Conservation (phyloP, 2,797 vertebrate genomes). For the Semaprochilodus insignis region DNA sequence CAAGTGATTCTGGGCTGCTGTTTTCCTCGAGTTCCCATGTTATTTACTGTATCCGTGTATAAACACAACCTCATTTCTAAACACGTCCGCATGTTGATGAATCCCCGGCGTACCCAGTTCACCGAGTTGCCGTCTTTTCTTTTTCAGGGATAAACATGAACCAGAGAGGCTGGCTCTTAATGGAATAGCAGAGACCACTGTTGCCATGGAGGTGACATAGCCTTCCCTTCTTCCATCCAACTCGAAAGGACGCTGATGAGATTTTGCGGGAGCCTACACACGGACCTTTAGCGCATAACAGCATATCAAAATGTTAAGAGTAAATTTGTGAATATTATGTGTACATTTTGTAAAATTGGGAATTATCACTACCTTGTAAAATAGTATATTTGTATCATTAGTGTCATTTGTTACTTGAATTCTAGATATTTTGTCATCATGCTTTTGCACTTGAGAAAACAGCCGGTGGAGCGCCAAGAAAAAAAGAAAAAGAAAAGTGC, state of each 20-base stretch:
- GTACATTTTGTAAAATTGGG: constrained; percentile 95
- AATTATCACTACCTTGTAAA: constrained; percentile 96
- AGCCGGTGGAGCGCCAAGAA: constrained; percentile 72
- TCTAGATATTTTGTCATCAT: constrained; percentile 92
- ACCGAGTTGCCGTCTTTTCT: neutral
- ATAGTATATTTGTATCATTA: constrained; percentile 97
- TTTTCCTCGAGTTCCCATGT: no score
- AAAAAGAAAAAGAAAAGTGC: constrained; percentile 65
- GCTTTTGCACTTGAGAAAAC: constrained; percentile 95
- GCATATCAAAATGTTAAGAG: constrained; percentile 82
- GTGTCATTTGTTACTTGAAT: constrained; percentile 96
- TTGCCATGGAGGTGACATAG: constrained; percentile 96
- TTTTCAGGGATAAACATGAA: constrained; percentile 87
- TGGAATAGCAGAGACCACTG: constrained; percentile 90
- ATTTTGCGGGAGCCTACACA: constrained; percentile 64
- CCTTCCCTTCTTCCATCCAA: constrained; percentile 63
- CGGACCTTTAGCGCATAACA: constrained; percentile 80
- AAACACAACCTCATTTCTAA: neutral
- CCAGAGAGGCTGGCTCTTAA: constrained; percentile 89
- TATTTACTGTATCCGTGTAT: no score
- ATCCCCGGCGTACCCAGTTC: neutral
- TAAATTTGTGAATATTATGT: constrained; percentile 84
- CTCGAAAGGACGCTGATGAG: constrained; percentile 30
- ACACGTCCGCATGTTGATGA: neutral
- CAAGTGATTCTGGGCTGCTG: no score